Evolutionary conservation across 2,113 vertebrate species (phyloP), one percentile per base, ranked within the genome.

Genomic region (Malurus cyaneus): DNA sequence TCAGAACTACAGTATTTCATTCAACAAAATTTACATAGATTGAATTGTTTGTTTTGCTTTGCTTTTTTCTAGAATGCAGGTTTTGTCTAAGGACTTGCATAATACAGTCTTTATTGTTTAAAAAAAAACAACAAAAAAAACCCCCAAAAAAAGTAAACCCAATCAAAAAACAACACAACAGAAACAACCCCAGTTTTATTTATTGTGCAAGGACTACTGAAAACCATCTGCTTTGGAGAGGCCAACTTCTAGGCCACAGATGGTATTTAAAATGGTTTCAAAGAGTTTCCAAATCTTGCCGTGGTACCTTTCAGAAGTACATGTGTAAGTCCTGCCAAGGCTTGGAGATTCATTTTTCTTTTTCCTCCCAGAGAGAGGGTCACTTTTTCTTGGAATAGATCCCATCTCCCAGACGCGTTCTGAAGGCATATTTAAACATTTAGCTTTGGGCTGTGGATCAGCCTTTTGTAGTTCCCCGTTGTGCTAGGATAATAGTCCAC

Each of bases 361-460:
- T 80, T 73, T 84, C 50, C 20, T 91, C 46, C 42, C 76, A 1
- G 6, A 67, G 56, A 78, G 69, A 67, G 26, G 56, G 44, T 91
- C 42, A 25, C 72, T 92, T 94, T 94, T 90, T 91, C 80, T 93
- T 96, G 94, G 82, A 88, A 34, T 3, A 50, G 44, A 60, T 93
- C 92, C 92, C 83, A 67, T 73, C 86, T 92, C 60, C 44, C 69
- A 81, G 84, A 9, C 6, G 0, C 1, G 2, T 60, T n/a, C 18
- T 47, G 52, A 70, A 94, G 82, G 34, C 64, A 39, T 80, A 82
- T 62, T 92, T 90, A 95, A 94, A 92, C 69, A 74, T 71, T 78
- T 70, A 47, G 56, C 39, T 92, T 86, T 78, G 69, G 69, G 26
- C 82, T 66, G 47, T 49, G 80, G 82, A 90, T 77, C 86, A 62